Percentiles rank a stretch among this genome's conserved stretches.
phyloP scores from a whole-genome alignment of 2,797 vertebrate species.

The Phataginus tricuspis region DNA sequence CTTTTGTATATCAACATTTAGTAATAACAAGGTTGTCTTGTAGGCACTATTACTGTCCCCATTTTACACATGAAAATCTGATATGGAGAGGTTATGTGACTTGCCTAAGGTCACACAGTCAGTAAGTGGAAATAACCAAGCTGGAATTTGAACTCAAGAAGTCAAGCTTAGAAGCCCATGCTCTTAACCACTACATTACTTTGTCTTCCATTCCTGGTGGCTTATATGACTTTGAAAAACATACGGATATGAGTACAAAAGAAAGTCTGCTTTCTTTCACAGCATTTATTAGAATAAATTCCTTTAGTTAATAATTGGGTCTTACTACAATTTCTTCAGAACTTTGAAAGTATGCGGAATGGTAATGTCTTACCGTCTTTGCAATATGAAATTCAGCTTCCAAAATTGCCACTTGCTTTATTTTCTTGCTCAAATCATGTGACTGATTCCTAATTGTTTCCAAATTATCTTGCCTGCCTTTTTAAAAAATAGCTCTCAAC shows the following conservation, averaged over 20 bases:
- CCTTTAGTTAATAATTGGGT: neutral
- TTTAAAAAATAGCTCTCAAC: neutral
- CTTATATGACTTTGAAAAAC: neutral
- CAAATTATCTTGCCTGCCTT: neutral
- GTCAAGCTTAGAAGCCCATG: neutral
- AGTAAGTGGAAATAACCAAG: neutral
- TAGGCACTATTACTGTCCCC: neutral
- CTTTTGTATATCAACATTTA: neutral
- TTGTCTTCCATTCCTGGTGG: neutral
- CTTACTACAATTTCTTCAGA: neutral
- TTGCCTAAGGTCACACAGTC: neutral
- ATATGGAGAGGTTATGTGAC: neutral
- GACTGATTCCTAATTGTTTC: neutral
- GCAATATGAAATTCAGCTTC: neutral
- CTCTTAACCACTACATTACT: neutral
- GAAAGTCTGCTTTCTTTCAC: neutral
- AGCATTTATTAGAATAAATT: neutral
- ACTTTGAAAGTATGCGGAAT: neutral
- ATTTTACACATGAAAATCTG: neutral
- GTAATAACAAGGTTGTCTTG: neutral
- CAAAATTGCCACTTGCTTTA: neutral
- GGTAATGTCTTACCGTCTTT: neutral
- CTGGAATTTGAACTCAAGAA: neutral
- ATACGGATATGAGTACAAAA: neutral
- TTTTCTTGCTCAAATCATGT: neutral